Conservation (phyloP, 1,140 invertebrate species). For the Hylyphantes graminicola region DNA sequence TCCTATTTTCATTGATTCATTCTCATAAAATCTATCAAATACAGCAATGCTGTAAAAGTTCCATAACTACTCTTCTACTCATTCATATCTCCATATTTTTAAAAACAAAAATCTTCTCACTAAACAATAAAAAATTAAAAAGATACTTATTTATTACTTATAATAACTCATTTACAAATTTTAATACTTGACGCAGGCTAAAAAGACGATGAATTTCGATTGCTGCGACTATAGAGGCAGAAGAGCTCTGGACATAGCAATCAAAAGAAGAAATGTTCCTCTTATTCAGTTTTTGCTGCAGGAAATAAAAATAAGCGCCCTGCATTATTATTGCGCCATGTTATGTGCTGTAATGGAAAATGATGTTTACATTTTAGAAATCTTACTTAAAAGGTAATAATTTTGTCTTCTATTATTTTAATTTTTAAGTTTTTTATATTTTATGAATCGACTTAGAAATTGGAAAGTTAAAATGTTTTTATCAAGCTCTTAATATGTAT, state of each 20-base stretch:
- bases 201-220: conserved; percentile 44
- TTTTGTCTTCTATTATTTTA: background rate
- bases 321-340: conserved; percentile 52
- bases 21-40: no score
- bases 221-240: conserved; percentile 59
- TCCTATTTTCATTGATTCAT: no score
- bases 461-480: no score
- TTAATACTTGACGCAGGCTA: background rate
- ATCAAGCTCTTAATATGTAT: no score
- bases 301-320: conserved; percentile 28
- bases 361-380: conserved; percentile 48
- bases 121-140: no score
- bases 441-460: no score
- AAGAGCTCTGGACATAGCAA: conserved; percentile 59
- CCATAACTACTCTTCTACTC: no score
- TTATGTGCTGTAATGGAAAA: conserved; percentile 57
- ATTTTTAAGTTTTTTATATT: background rate
- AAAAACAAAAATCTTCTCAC: no score
- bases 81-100: no score
- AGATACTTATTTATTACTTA: no score
- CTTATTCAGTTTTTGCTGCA: conserved; percentile 44
- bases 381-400: conserved; percentile 52
- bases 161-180: no score
- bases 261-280: conserved; percentile 41
- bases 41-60: no score